Evolutionary conservation across 53 echinoderm and acorn worm genomes (phyloP).

Genomic region (Mesocentrotus franciscanus): DNA sequence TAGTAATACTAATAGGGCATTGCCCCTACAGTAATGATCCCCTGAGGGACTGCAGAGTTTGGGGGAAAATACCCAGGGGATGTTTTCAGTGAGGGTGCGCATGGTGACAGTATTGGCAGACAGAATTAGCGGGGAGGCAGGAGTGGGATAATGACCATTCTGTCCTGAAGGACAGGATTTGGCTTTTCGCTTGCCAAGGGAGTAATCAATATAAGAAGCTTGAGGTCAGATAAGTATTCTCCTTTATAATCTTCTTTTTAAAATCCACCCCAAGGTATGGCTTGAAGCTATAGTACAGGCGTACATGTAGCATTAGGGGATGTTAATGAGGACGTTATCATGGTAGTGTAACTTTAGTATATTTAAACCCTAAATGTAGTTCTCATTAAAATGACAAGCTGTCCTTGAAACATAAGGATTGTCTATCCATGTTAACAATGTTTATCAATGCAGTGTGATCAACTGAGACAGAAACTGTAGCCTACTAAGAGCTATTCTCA

Average conservation of each 20-base stretch:
- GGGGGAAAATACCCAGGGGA: background rate
- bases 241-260: background rate
- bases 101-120: slow-evolving; percentile 55
- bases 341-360: background rate
- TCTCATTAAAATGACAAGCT: background rate
- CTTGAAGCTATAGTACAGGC: background rate
- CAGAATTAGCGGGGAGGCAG: slow-evolving; percentile 8
- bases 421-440: background rate
- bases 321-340: background rate
- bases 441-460: background rate
- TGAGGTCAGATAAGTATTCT: slow-evolving; percentile 32
- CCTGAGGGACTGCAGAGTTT: background rate
- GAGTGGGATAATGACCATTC: background rate
- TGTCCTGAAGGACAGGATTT: slow-evolving; percentile 19
- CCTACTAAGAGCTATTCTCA: background rate
- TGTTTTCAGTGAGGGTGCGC: background rate
- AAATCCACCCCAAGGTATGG: background rate
- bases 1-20: background rate
- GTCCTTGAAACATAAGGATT: background rate
- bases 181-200: background rate
- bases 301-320: background rate
- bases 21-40: background rate
- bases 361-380: background rate
- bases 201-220: slow-evolving; percentile 67
- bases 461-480: background rate